These are phyloP conservation scores for Melanotaenia pygmaea DNA, from an alignment of 2,797 vertebrate species.

Conservation along the genomic window DNA sequence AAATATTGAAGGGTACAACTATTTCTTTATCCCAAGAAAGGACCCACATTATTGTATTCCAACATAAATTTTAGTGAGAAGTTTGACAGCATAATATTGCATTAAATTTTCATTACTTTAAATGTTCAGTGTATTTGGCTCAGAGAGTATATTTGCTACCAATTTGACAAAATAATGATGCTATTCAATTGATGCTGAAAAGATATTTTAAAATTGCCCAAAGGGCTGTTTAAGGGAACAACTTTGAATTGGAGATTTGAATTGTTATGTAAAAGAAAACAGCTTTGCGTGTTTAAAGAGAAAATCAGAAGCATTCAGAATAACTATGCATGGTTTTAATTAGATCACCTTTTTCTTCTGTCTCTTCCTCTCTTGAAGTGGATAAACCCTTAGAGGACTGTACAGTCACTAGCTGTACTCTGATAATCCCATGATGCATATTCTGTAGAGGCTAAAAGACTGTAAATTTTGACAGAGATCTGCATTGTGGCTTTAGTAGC, in stretches of 20 bases:
- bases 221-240: background rate
- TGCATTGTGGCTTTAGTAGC: constrained; percentile 30
- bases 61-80: background rate
- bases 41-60: background rate
- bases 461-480: constrained; percentile 36
- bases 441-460: constrained; percentile 31
- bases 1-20: background rate
- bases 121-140: background rate
- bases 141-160: background rate
- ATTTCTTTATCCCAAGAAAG: background rate
- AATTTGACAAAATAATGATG: background rate
- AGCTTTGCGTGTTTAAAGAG: constrained; percentile 9
- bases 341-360: constrained; percentile 53
- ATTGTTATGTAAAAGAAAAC: constrained; percentile 13
- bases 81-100: too few species aligned
- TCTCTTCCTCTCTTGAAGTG: constrained; percentile 35
- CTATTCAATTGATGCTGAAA: constrained; percentile 15
- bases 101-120: too few species aligned
- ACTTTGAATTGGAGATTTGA: constrained; percentile 21
- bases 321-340: constrained; percentile 63
- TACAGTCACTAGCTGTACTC: constrained; percentile 40
- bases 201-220: background rate
- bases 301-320: constrained; percentile 24
- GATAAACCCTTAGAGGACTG: constrained; percentile 35
- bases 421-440: constrained; percentile 49